These are phyloP conservation scores for Gallinago solitaria DNA, from an alignment of 2,797 vertebrate species.

Conservation along the genomic window DNA sequence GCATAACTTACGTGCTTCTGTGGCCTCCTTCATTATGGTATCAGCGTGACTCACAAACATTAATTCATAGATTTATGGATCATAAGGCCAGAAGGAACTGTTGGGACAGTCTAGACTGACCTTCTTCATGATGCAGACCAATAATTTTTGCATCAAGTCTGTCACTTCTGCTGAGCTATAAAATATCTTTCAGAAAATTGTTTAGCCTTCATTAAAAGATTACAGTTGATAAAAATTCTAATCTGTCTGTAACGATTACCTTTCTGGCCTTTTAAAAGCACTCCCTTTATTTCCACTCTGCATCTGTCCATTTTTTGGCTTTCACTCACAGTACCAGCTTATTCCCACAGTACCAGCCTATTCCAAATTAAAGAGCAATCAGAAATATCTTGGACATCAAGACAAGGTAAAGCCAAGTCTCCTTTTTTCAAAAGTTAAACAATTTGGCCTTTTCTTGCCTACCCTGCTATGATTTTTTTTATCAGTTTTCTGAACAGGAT, in stretches of 20 bases:
- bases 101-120: neutral
- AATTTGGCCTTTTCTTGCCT: neutral
- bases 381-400: neutral
- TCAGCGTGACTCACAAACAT: neutral
- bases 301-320: neutral
- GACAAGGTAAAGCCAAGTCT: neutral
- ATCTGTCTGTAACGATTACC: neutral
- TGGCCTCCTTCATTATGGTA: neutral
- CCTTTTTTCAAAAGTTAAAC: neutral
- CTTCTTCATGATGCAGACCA: neutral
- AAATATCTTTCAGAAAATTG: neutral
- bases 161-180: neutral
- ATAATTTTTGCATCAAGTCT: constrained; percentile 19
- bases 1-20: neutral
- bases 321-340: neutral
- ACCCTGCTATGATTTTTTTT: neutral
- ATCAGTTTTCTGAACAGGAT: neutral
- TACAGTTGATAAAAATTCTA: neutral
- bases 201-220: constrained; percentile 31
- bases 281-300: neutral
- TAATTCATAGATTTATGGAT: neutral
- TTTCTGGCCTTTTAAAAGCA: neutral
- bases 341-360: neutral
- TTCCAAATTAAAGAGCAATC: neutral
- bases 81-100: neutral